Percentiles rank a stretch among this genome's conserved stretches.
Conservation (phyloP, 2,113 vertebrate genomes). For the Phalacrocorax carbo region DNA sequence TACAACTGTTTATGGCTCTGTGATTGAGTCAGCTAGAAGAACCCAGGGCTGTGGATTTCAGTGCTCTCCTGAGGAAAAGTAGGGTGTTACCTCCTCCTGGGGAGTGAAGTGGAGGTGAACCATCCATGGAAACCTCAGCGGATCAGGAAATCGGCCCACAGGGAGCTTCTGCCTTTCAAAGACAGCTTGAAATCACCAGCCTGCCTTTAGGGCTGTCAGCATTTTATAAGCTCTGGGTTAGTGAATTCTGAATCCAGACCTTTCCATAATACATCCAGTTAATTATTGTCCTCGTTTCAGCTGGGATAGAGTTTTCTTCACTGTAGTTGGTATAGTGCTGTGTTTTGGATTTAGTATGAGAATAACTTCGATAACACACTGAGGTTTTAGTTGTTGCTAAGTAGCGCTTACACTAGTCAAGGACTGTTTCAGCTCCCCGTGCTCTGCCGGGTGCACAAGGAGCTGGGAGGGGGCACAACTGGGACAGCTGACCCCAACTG, state of each 20-base stretch:
- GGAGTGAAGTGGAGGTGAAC: accelerated
- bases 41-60: not conserved
- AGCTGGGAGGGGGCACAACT: no score
- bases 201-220: not conserved
- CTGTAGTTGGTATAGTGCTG: no score
- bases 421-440: no score
- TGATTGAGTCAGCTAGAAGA: not conserved
- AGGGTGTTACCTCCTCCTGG: not conserved
- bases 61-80: not conserved
- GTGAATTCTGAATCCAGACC: not conserved
- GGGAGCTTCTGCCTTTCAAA: not conserved
- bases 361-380: no score
- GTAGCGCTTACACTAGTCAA: no score
- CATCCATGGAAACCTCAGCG: not conserved
- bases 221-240: not conserved
- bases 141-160: not conserved
- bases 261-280: not conserved
- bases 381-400: no score
- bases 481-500: no score
- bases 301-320: no score
- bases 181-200: not conserved
- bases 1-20: not conserved
- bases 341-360: no score
- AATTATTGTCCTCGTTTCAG: not conserved
- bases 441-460: no score